Evolutionary conservation across 2,113 vertebrate species (phyloP), one percentile per base, ranked within the genome.

Genomic region (Lophius piscatorius): DNA sequence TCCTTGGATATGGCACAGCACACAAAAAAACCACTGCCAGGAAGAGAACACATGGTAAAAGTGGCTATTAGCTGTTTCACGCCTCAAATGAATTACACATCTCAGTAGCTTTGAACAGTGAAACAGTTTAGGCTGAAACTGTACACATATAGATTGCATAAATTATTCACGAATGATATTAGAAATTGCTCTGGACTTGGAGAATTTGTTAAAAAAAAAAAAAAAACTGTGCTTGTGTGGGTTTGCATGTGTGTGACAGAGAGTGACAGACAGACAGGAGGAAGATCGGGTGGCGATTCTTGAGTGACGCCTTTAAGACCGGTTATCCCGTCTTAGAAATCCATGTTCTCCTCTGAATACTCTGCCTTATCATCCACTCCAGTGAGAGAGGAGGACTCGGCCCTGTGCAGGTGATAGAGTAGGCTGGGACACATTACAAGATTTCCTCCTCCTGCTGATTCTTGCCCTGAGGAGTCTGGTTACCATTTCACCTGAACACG

Each of bases 251-350:
- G 4, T 57, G 45, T 60, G 47, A 64, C 23, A 50, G 6, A 22
- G 38, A 71, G 28, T 35, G 24, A 73, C 42, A 61, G 39, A 17
- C 3, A 47, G 59, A 68, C 34, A 39, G 67, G 5, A 29, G 45
- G 12, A 74, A 10, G 12, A 55, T 18, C 65, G 68, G 84, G 63
- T 83, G 77, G 80, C 72, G 81, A 66, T 68, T 74, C 41, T 33
- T 26, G 22, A 68, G 39, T 47, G 35, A 66, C 70, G 74, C 74
- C 74, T 74, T 76, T 70, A 74, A 74, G 76, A 83, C 76, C 29
- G 63, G 82, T 83, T 86, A 70, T 72, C 70, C 65, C 63, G 73
- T 80, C 73, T 73, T 63, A 74, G 58, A 84, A 85, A 85, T 71
- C 78, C 56, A 82, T 67, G 76, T 68, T 55, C 70, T 22, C 49